These are phyloP conservation scores for Cacoxenus indagator DNA, from an alignment of 2,888 invertebrate genomes.

Conservation along the genomic window DNA sequence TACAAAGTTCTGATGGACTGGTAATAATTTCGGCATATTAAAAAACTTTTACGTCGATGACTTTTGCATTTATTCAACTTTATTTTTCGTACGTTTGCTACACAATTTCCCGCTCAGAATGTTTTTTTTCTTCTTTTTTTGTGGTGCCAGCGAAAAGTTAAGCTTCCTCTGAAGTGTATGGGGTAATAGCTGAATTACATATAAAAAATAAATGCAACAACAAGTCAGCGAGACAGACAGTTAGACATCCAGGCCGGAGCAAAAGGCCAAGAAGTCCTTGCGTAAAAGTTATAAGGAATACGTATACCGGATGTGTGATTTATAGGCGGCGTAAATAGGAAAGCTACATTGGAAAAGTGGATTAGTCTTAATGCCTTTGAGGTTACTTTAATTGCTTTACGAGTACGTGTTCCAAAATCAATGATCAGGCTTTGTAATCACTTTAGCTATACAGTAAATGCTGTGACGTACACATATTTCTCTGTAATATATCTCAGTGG, in stretches of 20 bases:
- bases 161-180: background rate
- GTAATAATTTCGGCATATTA: constrained; percentile 62
- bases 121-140: too few relatives aligned
- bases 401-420: background rate
- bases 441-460: background rate
- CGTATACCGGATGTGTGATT: constrained; percentile 1
- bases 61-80: constrained; percentile 59
- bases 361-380: background rate
- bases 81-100: background rate
- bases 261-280: background rate
- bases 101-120: background rate
- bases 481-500: constrained; percentile 3
- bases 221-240: background rate
- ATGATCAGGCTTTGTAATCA: background rate
- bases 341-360: background rate
- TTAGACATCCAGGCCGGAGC: too few relatives aligned
- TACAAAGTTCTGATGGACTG: constrained; percentile 59
- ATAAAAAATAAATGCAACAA: background rate
- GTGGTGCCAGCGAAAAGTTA: background rate
- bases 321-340: background rate
- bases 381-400: background rate
- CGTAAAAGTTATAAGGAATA: background rate
- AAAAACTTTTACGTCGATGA: constrained; percentile 62
- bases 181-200: constrained; percentile 11
- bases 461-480: background rate